Evolutionary conservation across 2,888 invertebrate genomes (phyloP), one percentile per base, ranked within the genome.

Genomic region (Orthonevra nobilis): DNA sequence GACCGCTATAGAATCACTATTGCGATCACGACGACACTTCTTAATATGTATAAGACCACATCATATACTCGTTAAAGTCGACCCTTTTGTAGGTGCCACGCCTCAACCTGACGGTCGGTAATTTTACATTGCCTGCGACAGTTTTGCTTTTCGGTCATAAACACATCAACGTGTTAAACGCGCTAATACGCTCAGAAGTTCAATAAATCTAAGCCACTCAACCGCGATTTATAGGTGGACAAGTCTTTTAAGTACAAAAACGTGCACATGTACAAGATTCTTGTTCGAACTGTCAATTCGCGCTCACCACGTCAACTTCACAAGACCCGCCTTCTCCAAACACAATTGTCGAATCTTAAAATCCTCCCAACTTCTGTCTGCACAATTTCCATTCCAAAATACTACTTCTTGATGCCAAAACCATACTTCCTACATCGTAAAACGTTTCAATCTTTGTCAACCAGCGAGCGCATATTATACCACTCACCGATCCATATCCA

Each of bases 361-460:
- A 44, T 38, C 48, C 61, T 42, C 44, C 42, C 32, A 10, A 38
- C 17, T 19, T 14, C 12, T 42, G 15, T n/a, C n/a, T 15, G 14
- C 2, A 23, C n/a, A n/a, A n/a, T n/a, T n/a, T n/a, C n/a, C 20
- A 34, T 15, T 14, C 19, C 0, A 46, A 52, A 38, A 52, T 68
- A n/a, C 52, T 46, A 68, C 46, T 40, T 75, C 56, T 50, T 52
- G 60, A 70, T 75, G 64, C 77, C 52, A 30, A 64, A 52, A 34
- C 52, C 69, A 70, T 61, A 70, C 69, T 70, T 64, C 63, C 63
- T 52, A 52, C 64, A 70, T 79, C 79, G 66, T 66, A 46, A 61
- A 72, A 64, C 61, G 50, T 60, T 64, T 60, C 70, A 60, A 54
- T 69, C 52, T 32, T 5, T 5, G 23, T 4, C 23, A 23, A 3